Base-by-base conservation (phyloP, 2,113 vertebrate species). In the Dermatemys mawii region DNA sequence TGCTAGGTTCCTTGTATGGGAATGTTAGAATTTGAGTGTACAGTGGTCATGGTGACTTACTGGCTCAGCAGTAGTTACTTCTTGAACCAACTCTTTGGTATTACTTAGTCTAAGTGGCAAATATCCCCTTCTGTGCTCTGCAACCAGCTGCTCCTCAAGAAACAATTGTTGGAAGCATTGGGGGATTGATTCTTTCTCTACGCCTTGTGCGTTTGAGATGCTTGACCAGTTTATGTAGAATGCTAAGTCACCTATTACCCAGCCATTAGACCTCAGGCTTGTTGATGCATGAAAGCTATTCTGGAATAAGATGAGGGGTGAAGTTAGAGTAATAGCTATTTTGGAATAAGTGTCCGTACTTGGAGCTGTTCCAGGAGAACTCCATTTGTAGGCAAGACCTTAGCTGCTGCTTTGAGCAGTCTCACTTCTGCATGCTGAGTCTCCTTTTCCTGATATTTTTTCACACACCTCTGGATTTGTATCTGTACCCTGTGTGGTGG, bases 271-370 rank as follows among this genome's bases (percentile, higher is more conserved):
- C 50, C 63, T n/a, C 21, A 14, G 26, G 17, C 53, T 57, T 24
- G 19, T 83, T 32, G n/a, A 17, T 0, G 2, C 6, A 13, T 2
- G 55, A 46, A 5, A 13, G 2, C 55, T 16, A 3, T 1, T n/a
- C 60, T n/a, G 32, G 60, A n/a, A 67, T n/a, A 67, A n/a, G 60
- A 17, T 4, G 35, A 35, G 60, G 32, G 8, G 14, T 67, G 60
- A 67, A 4, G 32, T n/a, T n/a, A 16, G 12, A 35, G 35, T 8
- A 67, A 19, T 19, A 19, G 32, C 60, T n/a, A n/a, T 63, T 63
- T 63, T 63, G 32, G 60, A 67, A 67, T 17, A 60, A 60, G 60
- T n/a, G 32, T 67, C 60, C 60, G 16, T 67, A 19, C 35, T 35
- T 67, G 60, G 60, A n/a, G 60, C 60, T 67, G 13, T 35, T 19